Evolutionary conservation across 2,797 vertebrate genomes (phyloP).

Genomic region (Lemur catta): DNA sequence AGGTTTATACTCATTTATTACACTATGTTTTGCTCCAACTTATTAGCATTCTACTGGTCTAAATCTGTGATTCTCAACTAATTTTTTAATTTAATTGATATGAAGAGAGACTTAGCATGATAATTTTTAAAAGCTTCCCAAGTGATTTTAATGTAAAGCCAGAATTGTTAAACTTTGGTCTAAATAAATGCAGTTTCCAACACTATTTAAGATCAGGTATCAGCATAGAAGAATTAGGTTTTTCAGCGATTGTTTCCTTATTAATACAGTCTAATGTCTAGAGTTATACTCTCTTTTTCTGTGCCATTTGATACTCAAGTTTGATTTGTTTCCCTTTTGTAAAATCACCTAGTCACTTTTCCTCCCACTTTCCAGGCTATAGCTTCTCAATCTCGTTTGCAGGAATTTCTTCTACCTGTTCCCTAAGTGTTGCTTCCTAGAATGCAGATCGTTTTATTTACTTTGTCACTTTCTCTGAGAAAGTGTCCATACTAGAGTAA

Average conservation of each 20-base stretch:
- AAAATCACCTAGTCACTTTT: not conserved
- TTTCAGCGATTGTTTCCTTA: not conserved
- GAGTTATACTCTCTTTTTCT: not conserved
- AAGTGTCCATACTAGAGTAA: not conserved
- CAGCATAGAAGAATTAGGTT: not conserved
- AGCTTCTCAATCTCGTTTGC: not conserved
- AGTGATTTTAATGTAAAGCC: not conserved
- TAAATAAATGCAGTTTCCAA: not conserved
- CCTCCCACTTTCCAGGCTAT: not conserved
- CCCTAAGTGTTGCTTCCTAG: not conserved
- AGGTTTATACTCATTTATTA: not conserved
- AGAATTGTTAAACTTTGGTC: not conserved
- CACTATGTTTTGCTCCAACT: not conserved
- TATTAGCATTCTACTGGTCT: not conserved
- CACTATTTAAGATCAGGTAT: not conserved
- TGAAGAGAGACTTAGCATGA: not conserved
- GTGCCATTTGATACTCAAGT: not conserved
- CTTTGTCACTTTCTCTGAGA: not conserved
- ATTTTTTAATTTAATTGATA: constrained; percentile 11
- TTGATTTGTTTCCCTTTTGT: not conserved
- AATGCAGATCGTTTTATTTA: not conserved
- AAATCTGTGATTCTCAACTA: not conserved
- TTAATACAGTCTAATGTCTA: not conserved
- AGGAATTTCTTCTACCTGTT: not conserved
- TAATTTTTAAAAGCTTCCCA: not conserved